These are phyloP conservation scores for Rousettus leschenaultii DNA, from an alignment of 2,113 vertebrate genomes.

Conservation along the genomic window DNA sequence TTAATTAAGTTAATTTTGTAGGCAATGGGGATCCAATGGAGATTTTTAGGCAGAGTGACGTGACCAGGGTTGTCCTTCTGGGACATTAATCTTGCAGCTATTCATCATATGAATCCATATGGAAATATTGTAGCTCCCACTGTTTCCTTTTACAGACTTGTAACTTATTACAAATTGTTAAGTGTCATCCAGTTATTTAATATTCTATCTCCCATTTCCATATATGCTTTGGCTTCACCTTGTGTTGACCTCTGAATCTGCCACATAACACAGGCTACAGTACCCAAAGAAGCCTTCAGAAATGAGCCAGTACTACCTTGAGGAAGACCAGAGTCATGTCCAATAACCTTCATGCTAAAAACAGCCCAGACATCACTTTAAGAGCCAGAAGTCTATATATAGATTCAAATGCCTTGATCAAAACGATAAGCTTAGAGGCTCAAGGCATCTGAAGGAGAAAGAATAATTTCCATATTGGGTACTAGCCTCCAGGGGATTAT, in stretches of 20 bases:
- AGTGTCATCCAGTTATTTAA: background rate
- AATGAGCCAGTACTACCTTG: constrained; percentile 41
- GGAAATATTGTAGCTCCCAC: background rate
- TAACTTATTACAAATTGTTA: background rate
- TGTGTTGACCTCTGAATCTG: background rate
- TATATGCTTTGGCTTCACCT: background rate
- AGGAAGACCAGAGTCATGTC: constrained; percentile 48
- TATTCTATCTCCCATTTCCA: background rate
- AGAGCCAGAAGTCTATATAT: constrained; percentile 65
- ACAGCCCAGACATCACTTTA: constrained; percentile 58
- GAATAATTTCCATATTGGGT: constrained; percentile 45
- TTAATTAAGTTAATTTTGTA: background rate
- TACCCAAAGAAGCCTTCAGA: constrained; percentile 29
- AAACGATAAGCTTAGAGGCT: constrained; percentile 58
- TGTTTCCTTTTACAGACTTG: background rate
- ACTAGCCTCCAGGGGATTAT: constrained; percentile 20
- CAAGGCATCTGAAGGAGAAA: constrained; percentile 41
- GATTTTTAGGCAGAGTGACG: background rate
- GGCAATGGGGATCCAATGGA: background rate
- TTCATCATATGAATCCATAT: background rate
- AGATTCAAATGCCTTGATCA: constrained; percentile 61
- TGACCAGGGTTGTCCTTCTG: background rate
- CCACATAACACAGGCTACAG: background rate
- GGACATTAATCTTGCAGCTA: background rate
- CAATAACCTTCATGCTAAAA: constrained; percentile 69